Percentiles rank a stretch among this genome's conserved stretches.
Evolutionary conservation across 2,797 vertebrate genomes (phyloP).

Genomic region (Phoeniculus purpureus): DNA sequence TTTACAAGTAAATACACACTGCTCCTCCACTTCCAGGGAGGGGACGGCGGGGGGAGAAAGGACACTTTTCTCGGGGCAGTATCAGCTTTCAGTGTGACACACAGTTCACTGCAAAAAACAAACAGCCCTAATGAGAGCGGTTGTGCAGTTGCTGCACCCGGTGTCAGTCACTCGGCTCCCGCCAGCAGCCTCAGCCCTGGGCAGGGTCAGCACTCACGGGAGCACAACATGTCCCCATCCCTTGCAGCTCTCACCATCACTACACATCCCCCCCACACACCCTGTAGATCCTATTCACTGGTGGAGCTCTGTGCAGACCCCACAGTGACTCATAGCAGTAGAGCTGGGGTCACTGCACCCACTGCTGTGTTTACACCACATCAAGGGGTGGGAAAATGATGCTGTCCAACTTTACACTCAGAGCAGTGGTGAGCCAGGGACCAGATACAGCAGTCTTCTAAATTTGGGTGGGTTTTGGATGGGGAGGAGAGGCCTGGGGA

Average conservation of each 20-base stretch:
- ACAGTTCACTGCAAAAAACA: constrained; percentile 54
- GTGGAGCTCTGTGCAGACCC: background rate
- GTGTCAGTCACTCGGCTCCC: constrained; percentile 23
- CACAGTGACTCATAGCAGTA: fast-evolving
- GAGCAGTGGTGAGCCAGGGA: background rate
- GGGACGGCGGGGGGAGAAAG: background rate
- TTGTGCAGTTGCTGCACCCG: constrained; percentile 27
- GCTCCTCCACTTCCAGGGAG: background rate
- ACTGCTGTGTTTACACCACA: background rate
- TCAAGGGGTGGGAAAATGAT: background rate
- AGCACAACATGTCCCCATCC: background rate
- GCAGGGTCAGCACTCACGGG: background rate
- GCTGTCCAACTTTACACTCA: background rate
- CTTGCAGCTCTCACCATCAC: background rate
- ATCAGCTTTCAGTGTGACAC: constrained; percentile 59
- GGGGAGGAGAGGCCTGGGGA: background rate
- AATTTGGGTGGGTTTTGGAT: background rate
- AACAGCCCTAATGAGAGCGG: constrained; percentile 56
- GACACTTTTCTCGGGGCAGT: background rate
- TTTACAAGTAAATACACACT: constrained; percentile 5
- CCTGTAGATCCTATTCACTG: fast-evolving
- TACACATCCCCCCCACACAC: no score
- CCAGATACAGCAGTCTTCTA: background rate
- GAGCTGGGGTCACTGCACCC: background rate
- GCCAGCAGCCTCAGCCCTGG: background rate